Conservation (phyloP, 2,797 vertebrate genomes). For the Chrysocyon brachyurus region DNA sequence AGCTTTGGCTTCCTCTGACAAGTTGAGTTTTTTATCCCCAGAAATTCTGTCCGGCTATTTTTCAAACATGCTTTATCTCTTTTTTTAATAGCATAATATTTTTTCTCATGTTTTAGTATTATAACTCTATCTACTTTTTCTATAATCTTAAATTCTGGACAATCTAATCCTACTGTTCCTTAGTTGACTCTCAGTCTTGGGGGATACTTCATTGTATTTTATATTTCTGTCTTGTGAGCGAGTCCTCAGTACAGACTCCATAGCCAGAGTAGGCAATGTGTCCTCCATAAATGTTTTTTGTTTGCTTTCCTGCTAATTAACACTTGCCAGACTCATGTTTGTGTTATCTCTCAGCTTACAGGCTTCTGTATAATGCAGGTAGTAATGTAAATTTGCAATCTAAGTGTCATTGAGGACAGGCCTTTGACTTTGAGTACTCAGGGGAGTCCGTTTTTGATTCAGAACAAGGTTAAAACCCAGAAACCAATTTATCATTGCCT, state of each 20-base stretch:
- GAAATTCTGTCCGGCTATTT: background rate
- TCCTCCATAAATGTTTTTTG: background rate
- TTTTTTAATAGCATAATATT: background rate
- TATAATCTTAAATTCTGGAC: background rate
- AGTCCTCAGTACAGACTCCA: background rate
- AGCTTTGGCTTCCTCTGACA: background rate
- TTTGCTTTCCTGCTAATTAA: background rate
- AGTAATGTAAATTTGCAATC: background rate
- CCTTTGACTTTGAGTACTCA: background rate
- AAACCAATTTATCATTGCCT: background rate
- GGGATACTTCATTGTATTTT: background rate
- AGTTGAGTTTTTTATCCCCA: background rate
- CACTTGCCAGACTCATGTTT: background rate
- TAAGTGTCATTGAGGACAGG: fast-evolving
- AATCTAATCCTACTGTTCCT: background rate
- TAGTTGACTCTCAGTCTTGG: background rate
- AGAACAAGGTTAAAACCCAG: background rate
- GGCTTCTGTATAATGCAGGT: background rate
- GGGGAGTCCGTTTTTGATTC: background rate
- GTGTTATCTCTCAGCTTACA: background rate
- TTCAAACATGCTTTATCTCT: background rate
- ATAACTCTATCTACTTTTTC: background rate
- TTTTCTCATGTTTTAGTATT: background rate
- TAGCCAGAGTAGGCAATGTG: background rate
- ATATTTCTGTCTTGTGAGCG: background rate